These are phyloP conservation scores for Drosophila rhopaloa DNA, from an alignment of 1,140 invertebrate genomes.

Conservation along the genomic window DNA sequence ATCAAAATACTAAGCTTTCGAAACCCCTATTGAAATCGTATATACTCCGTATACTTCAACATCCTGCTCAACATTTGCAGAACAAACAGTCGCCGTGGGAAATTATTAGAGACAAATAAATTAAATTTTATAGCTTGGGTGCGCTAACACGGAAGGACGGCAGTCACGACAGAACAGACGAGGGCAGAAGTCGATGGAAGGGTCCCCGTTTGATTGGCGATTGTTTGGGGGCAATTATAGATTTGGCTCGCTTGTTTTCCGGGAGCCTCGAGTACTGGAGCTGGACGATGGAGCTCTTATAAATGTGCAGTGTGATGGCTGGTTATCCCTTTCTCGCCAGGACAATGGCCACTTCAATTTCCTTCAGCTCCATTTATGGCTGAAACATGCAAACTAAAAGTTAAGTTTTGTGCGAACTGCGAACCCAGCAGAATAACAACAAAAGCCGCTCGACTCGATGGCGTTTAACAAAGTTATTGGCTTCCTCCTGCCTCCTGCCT, in stretches of 20 bases:
- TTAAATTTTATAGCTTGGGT: conserved; percentile 75
- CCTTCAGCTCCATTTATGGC: conserved; percentile 73
- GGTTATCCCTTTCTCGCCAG: conserved; percentile 7
- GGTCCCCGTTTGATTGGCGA: conserved; percentile 64
- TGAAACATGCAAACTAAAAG: conserved; percentile 75
- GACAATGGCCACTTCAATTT: conserved; percentile 65
- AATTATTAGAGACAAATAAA: conserved; percentile 83
- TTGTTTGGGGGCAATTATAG: conserved; percentile 75
- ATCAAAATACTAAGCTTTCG: not conserved
- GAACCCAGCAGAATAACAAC: conserved; percentile 35
- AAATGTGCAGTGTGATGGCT: conserved; percentile 4
- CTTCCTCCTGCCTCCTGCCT: conserved; percentile 3
- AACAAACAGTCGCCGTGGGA: conserved; percentile 81
- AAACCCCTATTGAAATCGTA: not conserved
- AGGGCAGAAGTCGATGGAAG: conserved; percentile 30
- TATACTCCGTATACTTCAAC: conserved; percentile 1
- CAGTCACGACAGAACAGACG: conserved; percentile 16
- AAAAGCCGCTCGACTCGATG: conserved; percentile 35
- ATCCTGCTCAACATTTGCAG: conserved; percentile 29
- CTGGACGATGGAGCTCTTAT: conserved; percentile 40
- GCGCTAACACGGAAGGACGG: conserved; percentile 58
- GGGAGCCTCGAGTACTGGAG: conserved; percentile 18
- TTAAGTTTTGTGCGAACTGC: conserved; percentile 62
- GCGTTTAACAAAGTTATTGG: conserved; percentile 76
- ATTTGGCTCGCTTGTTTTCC: conserved; percentile 64